Evolutionary conservation across 1,140 invertebrate species (phyloP), one percentile per base, ranked within the genome.

Genomic region (Drosophila biarmipes): DNA sequence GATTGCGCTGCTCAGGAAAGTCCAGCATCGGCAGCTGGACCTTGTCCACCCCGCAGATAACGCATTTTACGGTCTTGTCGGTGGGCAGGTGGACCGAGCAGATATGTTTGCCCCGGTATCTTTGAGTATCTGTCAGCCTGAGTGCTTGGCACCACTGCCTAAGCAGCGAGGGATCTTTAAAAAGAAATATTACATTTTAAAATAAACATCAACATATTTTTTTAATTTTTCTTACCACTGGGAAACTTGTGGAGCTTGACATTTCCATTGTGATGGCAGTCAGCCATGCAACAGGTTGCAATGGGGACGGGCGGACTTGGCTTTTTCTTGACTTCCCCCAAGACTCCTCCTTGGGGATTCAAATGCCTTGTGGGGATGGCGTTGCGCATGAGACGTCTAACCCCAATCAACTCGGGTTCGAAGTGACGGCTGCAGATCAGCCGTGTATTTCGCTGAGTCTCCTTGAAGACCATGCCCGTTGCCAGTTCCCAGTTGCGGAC

Each of bases 351-450:
- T n/a, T 54, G 31, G 0, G 74, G 46, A n/a, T 21, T 66, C 35
- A 90, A 24, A 35, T 90, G 53, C 5, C 67, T 43, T 2, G 80
- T 90, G 11, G 85, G 85, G 10, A 90, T 84, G 3, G 85, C 85
- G 54, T 78, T 80, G 7, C 64, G 62, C 73, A 85, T 73, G 0
- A 90, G 62, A 15, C 85, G 85, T 14, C 85, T 71, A 8, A 90
- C 86, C 0, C 85, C 85, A 35, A 90, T 90, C 5, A 90, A 42
- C 7, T 74, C 59, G 27, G 85, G 73, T 7, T 85, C 80, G 48
- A 90, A 90, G 58, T 90, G 85, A 1, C 80, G 80, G 43, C 85
- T 90, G 17, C 85, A 90, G 21, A 90, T 85, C 12, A 90, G 66
- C 0, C 84, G 82, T 8, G 85, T 90, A 35, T 90, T 90, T 1